A percentile compares a stretch with the other conserved stretches of the same genome.
These are phyloP conservation scores for Austrofundulus limnaeus DNA, from an alignment of 2,113 vertebrate species.

Conservation along the genomic window DNA sequence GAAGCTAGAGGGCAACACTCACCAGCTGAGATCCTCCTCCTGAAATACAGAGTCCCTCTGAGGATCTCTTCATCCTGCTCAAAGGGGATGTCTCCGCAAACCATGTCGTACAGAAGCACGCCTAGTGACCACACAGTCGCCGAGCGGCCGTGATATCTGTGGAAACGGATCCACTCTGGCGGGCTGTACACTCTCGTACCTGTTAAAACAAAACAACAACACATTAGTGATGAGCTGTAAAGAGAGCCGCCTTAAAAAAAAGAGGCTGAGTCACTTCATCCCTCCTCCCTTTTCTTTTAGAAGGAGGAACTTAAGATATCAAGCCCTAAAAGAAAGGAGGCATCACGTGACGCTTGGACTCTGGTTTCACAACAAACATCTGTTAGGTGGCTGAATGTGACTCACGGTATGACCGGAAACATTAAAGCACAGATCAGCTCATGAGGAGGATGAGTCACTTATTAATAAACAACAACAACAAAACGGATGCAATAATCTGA, in stretches of 20 bases:
- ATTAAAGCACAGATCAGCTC: background rate
- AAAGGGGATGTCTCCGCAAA: constrained; percentile 97
- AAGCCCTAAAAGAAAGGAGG: constrained; percentile 76
- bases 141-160: constrained; percentile 94
- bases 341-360: constrained; percentile 83
- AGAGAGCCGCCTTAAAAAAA: background rate
- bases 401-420: constrained; percentile 34
- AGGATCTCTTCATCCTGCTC: constrained; percentile 97
- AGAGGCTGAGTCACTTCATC: constrained; percentile 60
- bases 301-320: constrained; percentile 79
- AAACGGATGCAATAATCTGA: constrained; percentile 7
- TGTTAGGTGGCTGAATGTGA: constrained; percentile 74
- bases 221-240: background rate
- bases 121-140: constrained; percentile 97
- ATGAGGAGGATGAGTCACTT: background rate
- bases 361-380: constrained; percentile 98
- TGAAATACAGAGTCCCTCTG: constrained; percentile 88
- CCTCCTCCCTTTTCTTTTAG: constrained; percentile 39
- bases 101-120: constrained; percentile 96
- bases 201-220: constrained; percentile 36
- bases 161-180: constrained; percentile 96
- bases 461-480: background rate
- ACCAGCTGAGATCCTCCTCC: constrained; percentile 92
- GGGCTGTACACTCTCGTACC: constrained; percentile 97
- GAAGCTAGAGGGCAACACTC: constrained; percentile 68